These are phyloP conservation scores for Cydia amplana DNA, from an alignment of 1,140 invertebrate genomes.

Conservation along the genomic window DNA sequence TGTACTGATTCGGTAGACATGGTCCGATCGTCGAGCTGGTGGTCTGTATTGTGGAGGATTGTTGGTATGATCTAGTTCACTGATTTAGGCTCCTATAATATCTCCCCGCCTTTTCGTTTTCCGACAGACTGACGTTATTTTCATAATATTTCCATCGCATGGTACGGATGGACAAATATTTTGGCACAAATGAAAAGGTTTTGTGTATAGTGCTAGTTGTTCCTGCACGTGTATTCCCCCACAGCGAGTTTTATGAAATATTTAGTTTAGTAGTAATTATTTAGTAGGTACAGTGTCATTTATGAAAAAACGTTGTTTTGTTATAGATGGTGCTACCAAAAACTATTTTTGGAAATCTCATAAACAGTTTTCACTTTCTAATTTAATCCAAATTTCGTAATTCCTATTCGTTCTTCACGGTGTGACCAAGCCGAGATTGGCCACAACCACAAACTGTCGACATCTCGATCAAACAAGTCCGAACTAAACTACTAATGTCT, in stretches of 20 bases:
- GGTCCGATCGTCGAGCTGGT: too few relatives aligned
- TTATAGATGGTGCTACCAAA: too few relatives aligned
- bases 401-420: neutral
- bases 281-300: too few relatives aligned
- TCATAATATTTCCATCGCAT: neutral
- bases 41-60: too few relatives aligned
- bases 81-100: too few relatives aligned
- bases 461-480: neutral
- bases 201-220: constrained; percentile 26
- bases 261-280: neutral
- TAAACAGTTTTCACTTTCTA: too few relatives aligned
- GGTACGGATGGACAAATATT: neutral
- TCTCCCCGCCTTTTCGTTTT: too few relatives aligned
- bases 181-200: constrained; percentile 7
- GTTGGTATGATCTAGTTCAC: too few relatives aligned
- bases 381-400: neutral
- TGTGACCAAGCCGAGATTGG: neutral
- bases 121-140: neutral
- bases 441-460: neutral
- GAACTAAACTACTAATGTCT: neutral
- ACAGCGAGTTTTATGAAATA: neutral
- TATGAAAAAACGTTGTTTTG: too few relatives aligned
- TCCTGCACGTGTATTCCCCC: neutral
- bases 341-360: too few relatives aligned
- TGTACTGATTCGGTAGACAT: too few relatives aligned